A percentile compares a stretch with the other conserved stretches of the same genome.
These are phyloP conservation scores for Rissa tridactyla DNA, from an alignment of 2,113 vertebrate genomes.

Conservation along the genomic window DNA sequence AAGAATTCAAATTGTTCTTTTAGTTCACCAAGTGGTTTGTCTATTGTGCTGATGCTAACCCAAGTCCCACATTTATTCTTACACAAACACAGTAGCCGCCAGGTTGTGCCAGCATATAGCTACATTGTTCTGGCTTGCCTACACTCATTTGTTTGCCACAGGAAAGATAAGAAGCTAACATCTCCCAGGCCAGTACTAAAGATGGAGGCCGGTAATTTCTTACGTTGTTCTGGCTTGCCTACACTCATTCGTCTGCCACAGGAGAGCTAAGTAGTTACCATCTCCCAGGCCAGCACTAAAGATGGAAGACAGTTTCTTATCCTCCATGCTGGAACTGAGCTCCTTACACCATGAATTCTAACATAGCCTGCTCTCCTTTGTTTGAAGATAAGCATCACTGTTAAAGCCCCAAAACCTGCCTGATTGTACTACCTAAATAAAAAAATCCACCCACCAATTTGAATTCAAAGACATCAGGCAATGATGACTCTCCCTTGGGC, in stretches of 20 bases:
- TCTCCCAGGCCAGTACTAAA: not conserved
- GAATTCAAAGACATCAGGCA: not conserved
- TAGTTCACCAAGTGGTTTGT: not conserved
- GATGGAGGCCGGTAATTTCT: not conserved
- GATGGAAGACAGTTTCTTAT: not conserved
- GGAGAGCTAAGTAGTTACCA: not conserved
- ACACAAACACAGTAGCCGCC: not conserved
- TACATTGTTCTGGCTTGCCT: not conserved
- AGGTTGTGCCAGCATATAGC: not conserved
- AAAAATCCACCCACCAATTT: not conserved
- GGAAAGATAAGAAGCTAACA: not conserved
- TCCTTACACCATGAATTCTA: not conserved
- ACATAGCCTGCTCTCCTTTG: not conserved
- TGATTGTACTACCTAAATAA: not conserved
- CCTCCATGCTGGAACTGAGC: not conserved
- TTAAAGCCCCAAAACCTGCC: not conserved
- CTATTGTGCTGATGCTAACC: not conserved
- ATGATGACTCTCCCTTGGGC: not conserved
- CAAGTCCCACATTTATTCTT: fast-evolving
- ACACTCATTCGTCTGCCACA: not conserved
- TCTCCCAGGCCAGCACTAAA: not conserved
- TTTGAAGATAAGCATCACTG: not conserved
- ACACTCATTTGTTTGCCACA: not conserved
- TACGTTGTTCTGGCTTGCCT: not conserved
- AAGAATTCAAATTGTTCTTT: not conserved